These are phyloP conservation scores for Ceryle rudis DNA, from an alignment of 2,797 vertebrate species.

Conservation along the genomic window DNA sequence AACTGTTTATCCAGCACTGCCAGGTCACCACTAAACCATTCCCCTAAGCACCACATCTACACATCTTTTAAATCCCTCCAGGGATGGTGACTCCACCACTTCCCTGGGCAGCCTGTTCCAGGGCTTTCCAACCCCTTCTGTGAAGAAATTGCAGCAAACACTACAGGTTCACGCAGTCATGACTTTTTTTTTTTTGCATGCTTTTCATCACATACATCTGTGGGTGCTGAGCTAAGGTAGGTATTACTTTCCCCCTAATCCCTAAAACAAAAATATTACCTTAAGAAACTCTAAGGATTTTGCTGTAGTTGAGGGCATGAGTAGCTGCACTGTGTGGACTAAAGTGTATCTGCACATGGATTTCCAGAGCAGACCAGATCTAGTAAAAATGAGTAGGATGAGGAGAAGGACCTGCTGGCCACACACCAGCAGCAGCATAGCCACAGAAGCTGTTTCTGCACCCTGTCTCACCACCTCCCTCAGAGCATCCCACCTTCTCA, in stretches of 20 bases:
- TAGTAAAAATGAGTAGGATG: neutral
- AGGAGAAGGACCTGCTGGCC: neutral
- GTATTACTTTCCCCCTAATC: neutral
- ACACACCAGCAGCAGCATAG: neutral
- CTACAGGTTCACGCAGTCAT: neutral
- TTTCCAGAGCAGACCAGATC: neutral
- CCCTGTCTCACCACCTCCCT: neutral
- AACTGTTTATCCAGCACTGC: too few species aligned
- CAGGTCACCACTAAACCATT: too few species aligned
- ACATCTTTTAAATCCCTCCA: too few species aligned
- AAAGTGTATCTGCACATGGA: neutral
- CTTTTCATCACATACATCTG: neutral
- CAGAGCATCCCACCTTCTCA: neutral
- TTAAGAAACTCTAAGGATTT: neutral
- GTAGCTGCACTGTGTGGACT: neutral
- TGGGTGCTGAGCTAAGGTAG: neutral
- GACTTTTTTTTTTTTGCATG: neutral
- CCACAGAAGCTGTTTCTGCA: neutral
- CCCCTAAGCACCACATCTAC: too few species aligned
- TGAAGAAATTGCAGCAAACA: neutral
- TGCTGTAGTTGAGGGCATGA: neutral
- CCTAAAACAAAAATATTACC: neutral
- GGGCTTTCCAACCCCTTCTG: neutral
- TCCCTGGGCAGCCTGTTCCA: too few species aligned
- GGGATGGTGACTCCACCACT: too few species aligned